Base-by-base conservation (phyloP, 2,888 invertebrate genomes). In the Drosophila fulvimacula region DNA sequence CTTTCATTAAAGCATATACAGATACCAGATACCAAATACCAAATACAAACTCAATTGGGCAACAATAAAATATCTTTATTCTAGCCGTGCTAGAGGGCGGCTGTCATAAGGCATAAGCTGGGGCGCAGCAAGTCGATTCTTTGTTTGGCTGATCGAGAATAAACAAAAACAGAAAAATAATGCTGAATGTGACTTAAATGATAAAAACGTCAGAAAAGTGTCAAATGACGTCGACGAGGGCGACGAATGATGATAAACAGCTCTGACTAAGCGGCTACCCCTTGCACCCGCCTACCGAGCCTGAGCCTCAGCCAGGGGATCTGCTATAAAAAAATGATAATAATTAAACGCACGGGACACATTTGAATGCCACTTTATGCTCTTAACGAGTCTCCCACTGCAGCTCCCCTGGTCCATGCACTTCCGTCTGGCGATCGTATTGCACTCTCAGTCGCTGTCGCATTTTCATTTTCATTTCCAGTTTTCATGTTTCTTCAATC, bases 271-370 rank as follows among this genome's bases (percentile, higher is more conserved):
- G 76, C 75, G 66, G 68, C 67, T 56, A 24, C 44, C 57, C 62
- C 11, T 0, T 36, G 24, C n/a, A 30, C 48, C 59, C 68, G 53
- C 58, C 57, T 32, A 46, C 5, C 6, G 1, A 10, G 11, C 61
- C 48, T 5, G 15, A 21, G 41, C 5, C 30, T 15, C 6, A 2
- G 17, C 3, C 24, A 30, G 57, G 57, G 46, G 36, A 48, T 5
- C 30, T 57, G 51, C 58, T 48, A 42, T 42, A 52, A 38, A n/a
- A 76, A 76, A 81, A 80, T 79, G 73, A 88, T 69, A 71, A 81
- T 83, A 90, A 91, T 91, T 89, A 88, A 91, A 90, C 80, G 86
- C 91, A 89, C 89, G 89, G 79, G 88, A 84, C 89, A 80, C 73
- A 90, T 87, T 79, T 81, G 72, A 81, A 74, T 90, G 73, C 51